phyloP scores from a whole-genome alignment of 2,888 invertebrate genomes.

The Polyommatus iphigenia region DNA sequence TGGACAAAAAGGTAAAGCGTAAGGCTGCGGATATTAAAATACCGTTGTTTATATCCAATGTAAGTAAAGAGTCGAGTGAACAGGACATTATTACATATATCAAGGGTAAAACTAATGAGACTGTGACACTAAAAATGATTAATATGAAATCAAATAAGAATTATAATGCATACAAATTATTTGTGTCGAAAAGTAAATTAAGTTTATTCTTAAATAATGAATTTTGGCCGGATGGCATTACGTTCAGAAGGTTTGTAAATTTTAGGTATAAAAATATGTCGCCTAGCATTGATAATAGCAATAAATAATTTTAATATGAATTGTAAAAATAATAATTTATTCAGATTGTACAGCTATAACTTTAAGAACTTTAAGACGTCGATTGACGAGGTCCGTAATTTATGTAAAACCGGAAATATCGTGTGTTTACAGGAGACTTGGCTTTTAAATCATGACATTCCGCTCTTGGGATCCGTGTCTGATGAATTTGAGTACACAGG shows the following conservation, averaged over 20 bases:
- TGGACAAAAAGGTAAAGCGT: slow-evolving; percentile 12
- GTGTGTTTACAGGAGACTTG: slow-evolving; percentile 2
- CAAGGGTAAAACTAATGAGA: slow-evolving; percentile 32
- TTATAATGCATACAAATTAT: slow-evolving; percentile 40
- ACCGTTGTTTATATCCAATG: slow-evolving; percentile 5
- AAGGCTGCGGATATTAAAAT: slow-evolving; percentile 20
- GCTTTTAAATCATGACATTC: slow-evolving; percentile 4
- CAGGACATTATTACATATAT: slow-evolving; percentile 38
- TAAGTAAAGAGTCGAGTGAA: slow-evolving; percentile 19
- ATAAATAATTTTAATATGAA: slow-evolving; percentile 1
- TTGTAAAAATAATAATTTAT: not conserved
- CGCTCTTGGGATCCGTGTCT: not conserved
- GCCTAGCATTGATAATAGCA: not conserved
- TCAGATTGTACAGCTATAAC: slow-evolving; percentile 1
- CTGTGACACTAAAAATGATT: slow-evolving; percentile 35
- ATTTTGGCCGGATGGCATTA: not conserved
- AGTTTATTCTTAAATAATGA: not conserved
- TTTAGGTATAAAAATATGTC: not conserved
- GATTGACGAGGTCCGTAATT: not conserved
- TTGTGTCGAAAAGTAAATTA: not conserved
- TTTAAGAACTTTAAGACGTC: not conserved
- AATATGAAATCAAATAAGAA: slow-evolving; percentile 33
- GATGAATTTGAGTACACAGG: slow-evolving; percentile 33
- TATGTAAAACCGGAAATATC: not conserved
- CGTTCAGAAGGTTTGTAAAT: not conserved